Percentiles rank a stretch among this genome's conserved stretches.
Conservation (phyloP, 2,888 invertebrate genomes). For the Drosophila mimetica region DNA sequence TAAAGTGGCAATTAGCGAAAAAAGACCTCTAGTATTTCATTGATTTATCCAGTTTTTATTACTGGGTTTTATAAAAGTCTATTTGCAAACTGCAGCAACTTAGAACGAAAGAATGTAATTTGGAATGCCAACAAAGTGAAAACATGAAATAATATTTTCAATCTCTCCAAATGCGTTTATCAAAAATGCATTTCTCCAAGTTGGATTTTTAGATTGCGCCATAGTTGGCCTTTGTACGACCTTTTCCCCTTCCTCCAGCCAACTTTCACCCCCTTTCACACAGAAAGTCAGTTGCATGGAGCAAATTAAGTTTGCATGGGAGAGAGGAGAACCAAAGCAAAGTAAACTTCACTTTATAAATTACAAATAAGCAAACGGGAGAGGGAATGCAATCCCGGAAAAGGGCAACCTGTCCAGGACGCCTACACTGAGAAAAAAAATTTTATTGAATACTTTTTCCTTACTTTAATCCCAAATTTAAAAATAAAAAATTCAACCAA, state of each 20-base stretch:
- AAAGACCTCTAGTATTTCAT: not conserved
- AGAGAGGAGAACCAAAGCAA: constrained; percentile 38
- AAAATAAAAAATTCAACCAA: too few species aligned
- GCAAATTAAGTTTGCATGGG: constrained; percentile 60
- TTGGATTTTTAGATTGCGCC: constrained; percentile 21
- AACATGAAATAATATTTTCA: constrained; percentile 10
- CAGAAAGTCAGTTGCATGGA: constrained; percentile 32
- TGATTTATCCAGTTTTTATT: not conserved
- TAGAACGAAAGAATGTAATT: not conserved
- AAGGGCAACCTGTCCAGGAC: constrained; percentile 11
- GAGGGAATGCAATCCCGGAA: constrained; percentile 31
- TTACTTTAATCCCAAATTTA: too few species aligned
- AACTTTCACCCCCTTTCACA: not conserved
- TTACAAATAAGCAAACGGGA: constrained; percentile 71
- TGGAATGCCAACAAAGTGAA: constrained; percentile 3
- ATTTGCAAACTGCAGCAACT: not conserved
- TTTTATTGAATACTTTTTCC: too few species aligned
- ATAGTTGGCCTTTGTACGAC: constrained; percentile 10
- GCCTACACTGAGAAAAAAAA: not conserved
- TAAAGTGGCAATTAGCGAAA: too few species aligned
- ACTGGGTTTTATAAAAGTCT: not conserved
- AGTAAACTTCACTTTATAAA: constrained; percentile 76
- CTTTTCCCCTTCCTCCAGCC: not conserved
- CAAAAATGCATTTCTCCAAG: constrained; percentile 38
- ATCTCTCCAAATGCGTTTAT: constrained; percentile 28